Base-by-base conservation (phyloP, 2,113 vertebrate genomes). In the Tinamus guttatus region DNA sequence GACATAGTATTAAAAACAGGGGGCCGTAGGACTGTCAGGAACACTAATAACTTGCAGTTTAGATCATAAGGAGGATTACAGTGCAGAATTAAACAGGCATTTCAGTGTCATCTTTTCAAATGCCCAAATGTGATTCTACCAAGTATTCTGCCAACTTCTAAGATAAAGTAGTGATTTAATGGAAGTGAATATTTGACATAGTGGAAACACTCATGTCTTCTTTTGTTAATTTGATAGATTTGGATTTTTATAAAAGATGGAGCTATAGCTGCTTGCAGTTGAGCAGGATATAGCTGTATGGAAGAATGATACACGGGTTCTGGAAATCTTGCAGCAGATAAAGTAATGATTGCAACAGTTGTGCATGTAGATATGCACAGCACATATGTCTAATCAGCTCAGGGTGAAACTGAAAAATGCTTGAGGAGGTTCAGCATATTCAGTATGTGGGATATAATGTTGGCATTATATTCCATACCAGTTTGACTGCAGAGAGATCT, bases 201-300 rank as follows among this genome's bases (percentile, higher is more conserved):
- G 60, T 77, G 81, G 62, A 87, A 93, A 64, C 30, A n/a, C 16
- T 51, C 2, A 40, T 60, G 0, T 59, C 81, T 87, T 74, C 40
- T 40, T 82, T 93, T 90, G 81, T 92, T 98, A 85, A 97, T 96
- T 96, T 88, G 93, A 75, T 96, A 96, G 88, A 89, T 97, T 92
- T 95, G 68, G 63, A 40, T 86, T 93, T 91, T 94, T 86, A 83
- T 95, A 86, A 71, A 95, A 60, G 62, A n/a, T 95, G 24, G 86
- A 91, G 27, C 82, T 94, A 75, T 91, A 78, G 89, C 86, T 97
- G 94, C 96, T 95, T 95, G 87, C 87, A 64, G 90, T 81, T 90
- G 30, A 80, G 15, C n/a, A 83, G 69, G 83, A 81, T 94, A 92
- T 95, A 98, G 97, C 97, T 98, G 92, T 96, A 85, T 78, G 56